Percentiles rank a stretch among this genome's conserved stretches.
Conservation (phyloP, 2,888 invertebrate species). For the Euzophera pinguis region DNA sequence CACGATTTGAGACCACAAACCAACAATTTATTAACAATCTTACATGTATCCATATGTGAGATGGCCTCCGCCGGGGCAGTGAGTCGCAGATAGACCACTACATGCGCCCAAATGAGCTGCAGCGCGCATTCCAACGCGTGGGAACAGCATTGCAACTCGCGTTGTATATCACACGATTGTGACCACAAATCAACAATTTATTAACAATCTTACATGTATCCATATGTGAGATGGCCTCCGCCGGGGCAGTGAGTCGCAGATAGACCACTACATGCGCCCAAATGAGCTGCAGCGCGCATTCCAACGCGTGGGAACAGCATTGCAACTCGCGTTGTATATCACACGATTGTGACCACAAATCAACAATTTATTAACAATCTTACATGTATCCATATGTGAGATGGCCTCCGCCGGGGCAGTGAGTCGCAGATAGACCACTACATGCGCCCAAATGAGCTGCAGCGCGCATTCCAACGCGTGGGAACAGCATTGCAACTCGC, state of each 20-base stretch:
- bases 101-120: constrained; percentile 88
- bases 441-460: constrained; percentile 88
- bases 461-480: constrained; percentile 86
- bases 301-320: constrained; percentile 83
- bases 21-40: neutral
- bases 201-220: neutral
- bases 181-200: neutral
- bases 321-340: constrained; percentile 62
- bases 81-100: constrained; percentile 84
- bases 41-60: neutral
- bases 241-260: constrained; percentile 81
- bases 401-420: constrained; percentile 59
- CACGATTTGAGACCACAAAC: too few relatives aligned
- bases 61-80: constrained; percentile 65
- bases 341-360: too few relatives aligned
- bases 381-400: neutral
- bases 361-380: neutral
- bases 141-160: constrained; percentile 75
- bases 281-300: constrained; percentile 85
- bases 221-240: neutral
- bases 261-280: constrained; percentile 89
- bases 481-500: constrained; percentile 80
- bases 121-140: constrained; percentile 86
- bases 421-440: constrained; percentile 84
- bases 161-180: neutral